phyloP scores from a whole-genome alignment of 2,888 invertebrate species.

The Siphonodentalium dalli region DNA sequence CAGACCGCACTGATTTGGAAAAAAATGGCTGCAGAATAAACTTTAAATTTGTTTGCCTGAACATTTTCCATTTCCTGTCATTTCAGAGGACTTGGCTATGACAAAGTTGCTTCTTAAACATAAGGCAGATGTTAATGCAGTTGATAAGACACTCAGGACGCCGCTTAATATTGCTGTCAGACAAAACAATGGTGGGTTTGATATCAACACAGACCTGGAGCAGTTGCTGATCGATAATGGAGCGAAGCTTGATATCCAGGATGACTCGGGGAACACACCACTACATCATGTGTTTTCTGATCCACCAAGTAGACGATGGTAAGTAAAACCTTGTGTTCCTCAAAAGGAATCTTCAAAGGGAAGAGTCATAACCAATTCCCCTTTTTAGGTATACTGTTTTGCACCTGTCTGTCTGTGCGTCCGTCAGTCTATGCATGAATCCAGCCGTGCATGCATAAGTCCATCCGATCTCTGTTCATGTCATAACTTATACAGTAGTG shows the following conservation, averaged over 20 bases:
- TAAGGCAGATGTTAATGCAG: conserved; percentile 13
- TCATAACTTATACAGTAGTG: too few relatives aligned
- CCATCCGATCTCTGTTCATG: too few relatives aligned
- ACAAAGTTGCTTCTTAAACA: conserved; percentile 6
- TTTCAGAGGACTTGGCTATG: conserved; percentile 8
- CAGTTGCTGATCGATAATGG: conserved; percentile 58
- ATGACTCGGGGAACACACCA: conserved; percentile 59
- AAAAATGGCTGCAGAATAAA: too few relatives aligned
- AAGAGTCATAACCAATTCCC: too few relatives aligned
- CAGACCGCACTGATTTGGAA: too few relatives aligned
- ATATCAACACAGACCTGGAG: conserved; percentile 63
- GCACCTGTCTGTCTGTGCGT: too few relatives aligned
- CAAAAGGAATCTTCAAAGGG: too few relatives aligned
- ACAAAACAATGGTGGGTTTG: conserved; percentile 55
- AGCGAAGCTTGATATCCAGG: conserved; percentile 48
- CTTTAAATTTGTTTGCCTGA: background rate
- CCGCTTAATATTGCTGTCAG: conserved; percentile 65
- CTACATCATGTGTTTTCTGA: conserved; percentile 67
- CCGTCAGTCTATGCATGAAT: too few relatives aligned
- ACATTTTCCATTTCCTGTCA: background rate
- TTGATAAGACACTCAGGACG: conserved; percentile 44
- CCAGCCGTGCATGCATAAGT: too few relatives aligned
- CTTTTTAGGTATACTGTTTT: too few relatives aligned
- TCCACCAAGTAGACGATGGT: too few relatives aligned
- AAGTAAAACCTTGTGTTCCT: too few relatives aligned